Conservation (phyloP, 2,113 vertebrate genomes). For the Microcebus lehilahytsara region DNA sequence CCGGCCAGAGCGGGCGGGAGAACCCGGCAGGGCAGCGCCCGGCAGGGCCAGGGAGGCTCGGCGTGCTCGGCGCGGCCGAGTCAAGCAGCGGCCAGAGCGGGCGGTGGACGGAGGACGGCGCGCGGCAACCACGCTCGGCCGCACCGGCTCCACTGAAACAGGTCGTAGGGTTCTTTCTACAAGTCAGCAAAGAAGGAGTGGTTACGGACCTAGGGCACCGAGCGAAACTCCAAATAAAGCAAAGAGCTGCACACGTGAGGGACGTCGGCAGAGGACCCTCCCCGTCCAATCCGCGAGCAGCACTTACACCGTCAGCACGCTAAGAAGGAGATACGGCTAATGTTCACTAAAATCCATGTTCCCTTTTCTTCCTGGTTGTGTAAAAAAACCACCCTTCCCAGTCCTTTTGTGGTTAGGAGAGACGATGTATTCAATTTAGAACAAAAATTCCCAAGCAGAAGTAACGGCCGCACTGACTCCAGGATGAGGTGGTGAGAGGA, state of each 20-base stretch:
- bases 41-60: background rate
- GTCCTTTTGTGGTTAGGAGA: background rate
- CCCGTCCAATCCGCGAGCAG: too few species aligned
- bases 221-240: background rate
- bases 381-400: background rate
- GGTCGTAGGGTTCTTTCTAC: background rate
- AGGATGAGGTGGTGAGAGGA: background rate
- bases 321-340: background rate
- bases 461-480: background rate
- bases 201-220: background rate
- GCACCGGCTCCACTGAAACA: background rate
- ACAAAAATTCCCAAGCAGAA: too few species aligned
- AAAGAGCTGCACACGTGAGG: background rate
- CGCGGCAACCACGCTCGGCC: background rate
- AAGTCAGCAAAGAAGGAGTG: background rate
- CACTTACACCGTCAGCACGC: background rate
- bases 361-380: background rate
- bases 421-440: background rate
- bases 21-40: background rate
- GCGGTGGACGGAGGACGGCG: accelerated
- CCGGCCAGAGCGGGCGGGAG: background rate
- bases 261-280: background rate
- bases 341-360: background rate
- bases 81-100: background rate
- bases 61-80: too few species aligned